phyloP scores from a whole-genome alignment of 2,797 vertebrate species.

The Etheostoma nigrum region DNA sequence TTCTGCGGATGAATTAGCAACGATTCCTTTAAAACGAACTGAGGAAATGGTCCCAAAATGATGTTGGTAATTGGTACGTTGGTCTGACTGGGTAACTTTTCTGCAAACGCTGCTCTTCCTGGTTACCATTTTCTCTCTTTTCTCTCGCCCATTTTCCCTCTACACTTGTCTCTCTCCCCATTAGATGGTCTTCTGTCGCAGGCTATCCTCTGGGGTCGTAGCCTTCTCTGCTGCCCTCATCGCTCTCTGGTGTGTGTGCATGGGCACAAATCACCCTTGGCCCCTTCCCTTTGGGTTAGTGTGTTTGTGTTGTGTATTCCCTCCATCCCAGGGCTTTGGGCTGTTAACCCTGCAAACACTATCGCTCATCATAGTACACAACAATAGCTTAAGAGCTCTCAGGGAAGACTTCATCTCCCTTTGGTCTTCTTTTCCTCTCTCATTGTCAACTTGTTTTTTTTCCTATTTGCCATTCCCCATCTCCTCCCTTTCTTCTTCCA shows the following conservation, averaged over 20 bases:
- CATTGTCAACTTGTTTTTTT: slow-evolving; percentile 16
- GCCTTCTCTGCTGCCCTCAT: slow-evolving; percentile 36
- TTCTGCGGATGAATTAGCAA: no score
- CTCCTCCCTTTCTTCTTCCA: slow-evolving; percentile 20
- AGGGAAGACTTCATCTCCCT: slow-evolving; percentile 52
- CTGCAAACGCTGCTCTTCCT: not conserved
- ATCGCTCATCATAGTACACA: slow-evolving; percentile 66
- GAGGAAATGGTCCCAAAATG: no score
- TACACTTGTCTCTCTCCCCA: not conserved
- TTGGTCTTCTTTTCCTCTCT: slow-evolving; percentile 9
- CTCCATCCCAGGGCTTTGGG: slow-evolving; percentile 37
- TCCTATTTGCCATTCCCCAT: slow-evolving; percentile 19
- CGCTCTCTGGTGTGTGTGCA: slow-evolving; percentile 23
- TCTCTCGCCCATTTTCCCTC: slow-evolving; percentile 12
- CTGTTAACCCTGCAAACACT: slow-evolving; percentile 70
- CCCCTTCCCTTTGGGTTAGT: slow-evolving; percentile 10
- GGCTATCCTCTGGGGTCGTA: slow-evolving; percentile 22
- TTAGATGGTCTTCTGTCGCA: slow-evolving; percentile 27
- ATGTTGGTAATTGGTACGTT: no score
- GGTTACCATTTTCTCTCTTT: not conserved
- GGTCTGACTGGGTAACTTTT: not conserved
- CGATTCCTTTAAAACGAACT: not conserved
- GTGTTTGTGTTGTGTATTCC: slow-evolving; percentile 34
- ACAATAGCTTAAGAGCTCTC: slow-evolving; percentile 64
- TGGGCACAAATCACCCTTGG: slow-evolving; percentile 24